Evolutionary conservation across 2,113 vertebrate genomes (phyloP).

Genomic region (Pithys albifrons): DNA sequence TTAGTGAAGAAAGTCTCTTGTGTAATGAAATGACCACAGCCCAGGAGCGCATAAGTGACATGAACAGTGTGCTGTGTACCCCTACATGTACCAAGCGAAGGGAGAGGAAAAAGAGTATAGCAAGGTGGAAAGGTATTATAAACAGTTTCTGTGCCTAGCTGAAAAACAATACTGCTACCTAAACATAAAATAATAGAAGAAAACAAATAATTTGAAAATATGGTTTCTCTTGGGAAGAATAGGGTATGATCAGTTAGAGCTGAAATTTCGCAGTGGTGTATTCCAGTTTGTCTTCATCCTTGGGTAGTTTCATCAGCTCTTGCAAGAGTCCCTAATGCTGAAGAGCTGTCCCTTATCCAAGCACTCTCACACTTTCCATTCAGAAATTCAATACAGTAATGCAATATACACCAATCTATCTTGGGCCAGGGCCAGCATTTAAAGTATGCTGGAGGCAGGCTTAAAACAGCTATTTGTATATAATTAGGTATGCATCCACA

Average conservation of each 20-base stretch:
- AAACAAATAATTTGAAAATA: background rate
- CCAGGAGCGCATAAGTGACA: constrained; percentile 18
- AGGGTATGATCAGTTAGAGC: accelerated
- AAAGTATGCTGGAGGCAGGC: background rate
- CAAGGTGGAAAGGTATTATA: constrained; percentile 71
- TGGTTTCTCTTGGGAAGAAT: background rate
- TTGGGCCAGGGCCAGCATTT: background rate
- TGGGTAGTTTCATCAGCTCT: background rate
- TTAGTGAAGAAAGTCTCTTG: constrained; percentile 41
- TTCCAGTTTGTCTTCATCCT: background rate
- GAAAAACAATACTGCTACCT: background rate
- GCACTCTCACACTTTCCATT: background rate
- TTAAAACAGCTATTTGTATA: background rate
- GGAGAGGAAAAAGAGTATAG: constrained; percentile 73
- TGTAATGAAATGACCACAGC: constrained; percentile 13
- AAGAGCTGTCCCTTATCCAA: background rate
- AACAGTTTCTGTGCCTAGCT: background rate
- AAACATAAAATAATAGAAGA: background rate
- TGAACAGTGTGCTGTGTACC: background rate
- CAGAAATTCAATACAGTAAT: background rate
- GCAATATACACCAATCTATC: background rate
- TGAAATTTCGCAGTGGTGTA: background rate
- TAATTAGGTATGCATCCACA: background rate
- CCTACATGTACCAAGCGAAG: constrained; percentile 30
- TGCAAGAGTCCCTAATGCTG: background rate